Evolutionary conservation across 2,113 vertebrate genomes (phyloP).

Genomic region (Ciconia maguari): DNA sequence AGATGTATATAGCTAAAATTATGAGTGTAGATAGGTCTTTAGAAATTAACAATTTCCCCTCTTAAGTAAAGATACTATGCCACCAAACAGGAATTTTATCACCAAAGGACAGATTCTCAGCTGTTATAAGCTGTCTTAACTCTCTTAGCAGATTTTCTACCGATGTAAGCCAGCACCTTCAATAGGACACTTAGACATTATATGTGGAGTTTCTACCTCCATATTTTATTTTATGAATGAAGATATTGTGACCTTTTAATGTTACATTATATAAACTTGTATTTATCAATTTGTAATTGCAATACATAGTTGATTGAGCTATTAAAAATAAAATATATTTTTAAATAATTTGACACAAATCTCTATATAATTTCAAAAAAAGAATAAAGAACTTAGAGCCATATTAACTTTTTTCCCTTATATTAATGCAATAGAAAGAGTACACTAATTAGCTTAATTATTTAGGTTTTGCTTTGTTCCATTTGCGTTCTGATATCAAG

Average conservation of each 20-base stretch:
- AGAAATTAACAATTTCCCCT: not conserved
- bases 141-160: not conserved
- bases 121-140: not conserved
- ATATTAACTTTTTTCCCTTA: not conserved
- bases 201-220: not conserved
- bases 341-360: not conserved
- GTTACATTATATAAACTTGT: not conserved
- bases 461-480: not conserved
- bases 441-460: not conserved
- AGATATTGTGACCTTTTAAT: not conserved
- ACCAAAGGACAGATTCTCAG: not conserved
- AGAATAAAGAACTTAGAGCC: rapidly evolving
- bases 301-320: not conserved
- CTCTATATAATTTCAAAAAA: not conserved
- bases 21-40: not conserved
- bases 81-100: not conserved
- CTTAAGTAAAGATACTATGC: not conserved
- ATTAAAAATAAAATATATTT: not conserved
- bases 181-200: not conserved
- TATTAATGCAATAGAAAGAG: not conserved
- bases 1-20: not conserved
- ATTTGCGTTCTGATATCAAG: not conserved
- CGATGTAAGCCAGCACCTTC: not conserved
- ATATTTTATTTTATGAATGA: not conserved
- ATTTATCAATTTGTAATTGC: not conserved